These are phyloP conservation scores for Camponotus fellah DNA, from an alignment of 2,888 invertebrate species.

Conservation along the genomic window DNA sequence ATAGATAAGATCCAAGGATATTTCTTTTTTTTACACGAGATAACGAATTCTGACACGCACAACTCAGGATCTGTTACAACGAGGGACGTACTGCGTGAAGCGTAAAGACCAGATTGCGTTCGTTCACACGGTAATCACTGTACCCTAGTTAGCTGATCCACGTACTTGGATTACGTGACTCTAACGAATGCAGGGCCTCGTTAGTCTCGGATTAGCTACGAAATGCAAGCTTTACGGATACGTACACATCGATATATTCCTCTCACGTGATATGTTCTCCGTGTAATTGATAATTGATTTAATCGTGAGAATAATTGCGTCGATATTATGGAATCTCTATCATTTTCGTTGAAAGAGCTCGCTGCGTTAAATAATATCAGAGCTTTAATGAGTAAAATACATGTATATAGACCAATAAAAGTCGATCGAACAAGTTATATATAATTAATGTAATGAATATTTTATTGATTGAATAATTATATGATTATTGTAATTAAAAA, in stretches of 20 bases:
- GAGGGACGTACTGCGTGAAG: not conserved
- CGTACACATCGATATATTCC: not conserved
- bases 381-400: not conserved
- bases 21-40: slow-evolving; percentile 21
- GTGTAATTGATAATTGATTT: slow-evolving; percentile 9
- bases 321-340: not conserved
- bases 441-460: not conserved
- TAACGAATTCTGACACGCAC: slow-evolving; percentile 17
- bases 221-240: not conserved
- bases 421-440: not conserved
- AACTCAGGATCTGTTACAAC: slow-evolving; percentile 22
- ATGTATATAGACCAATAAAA: not conserved
- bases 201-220: slow-evolving; percentile 37
- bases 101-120: slow-evolving; percentile 43
- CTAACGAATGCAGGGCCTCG: slow-evolving; percentile 37
- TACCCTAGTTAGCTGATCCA: slow-evolving; percentile 32
- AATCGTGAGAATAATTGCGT: not conserved
- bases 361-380: not conserved
- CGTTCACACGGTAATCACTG: slow-evolving; percentile 29
- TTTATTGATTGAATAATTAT: not conserved
- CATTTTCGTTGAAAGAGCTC: not conserved
- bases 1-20: not conserved
- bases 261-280: not conserved
- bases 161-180: slow-evolving; percentile 41
- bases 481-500: not conserved